Conservation (phyloP, 2,797 vertebrate genomes). For the Melanotaenia boesemani region DNA sequence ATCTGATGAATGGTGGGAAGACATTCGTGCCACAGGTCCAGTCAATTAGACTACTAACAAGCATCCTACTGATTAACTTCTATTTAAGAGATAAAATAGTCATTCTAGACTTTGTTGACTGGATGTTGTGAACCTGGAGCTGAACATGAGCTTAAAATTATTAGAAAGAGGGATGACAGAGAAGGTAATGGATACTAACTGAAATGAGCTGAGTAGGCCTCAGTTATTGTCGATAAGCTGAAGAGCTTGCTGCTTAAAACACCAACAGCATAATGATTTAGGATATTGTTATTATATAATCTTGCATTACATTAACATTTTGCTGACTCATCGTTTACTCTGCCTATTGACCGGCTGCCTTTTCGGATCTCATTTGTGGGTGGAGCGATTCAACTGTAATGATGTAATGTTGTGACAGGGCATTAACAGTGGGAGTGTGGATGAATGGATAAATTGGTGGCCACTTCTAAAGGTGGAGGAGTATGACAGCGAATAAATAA, state of each 20-base stretch:
- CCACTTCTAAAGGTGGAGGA: slow-evolving; percentile 5
- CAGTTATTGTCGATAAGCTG: not conserved
- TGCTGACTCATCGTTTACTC: slow-evolving; percentile 1
- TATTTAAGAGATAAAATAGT: slow-evolving; percentile 1
- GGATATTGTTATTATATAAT: not conserved
- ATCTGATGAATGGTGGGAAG: not conserved
- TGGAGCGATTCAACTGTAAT: slow-evolving; percentile 2
- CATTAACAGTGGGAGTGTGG: slow-evolving; percentile 10
- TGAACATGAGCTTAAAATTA: slow-evolving; percentile 20
- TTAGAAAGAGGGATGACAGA: not conserved
- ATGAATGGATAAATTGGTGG: slow-evolving; percentile 16
- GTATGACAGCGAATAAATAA: slow-evolving; percentile 19
- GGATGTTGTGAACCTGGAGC: not conserved
- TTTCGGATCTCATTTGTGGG: not conserved
- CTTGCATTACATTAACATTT: not conserved
- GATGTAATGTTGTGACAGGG: not conserved
- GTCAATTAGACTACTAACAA: slow-evolving; percentile 19
- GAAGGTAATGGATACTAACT: not conserved
- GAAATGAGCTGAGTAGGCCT: not conserved
- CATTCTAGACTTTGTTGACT: not conserved
- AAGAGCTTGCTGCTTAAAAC: not conserved
- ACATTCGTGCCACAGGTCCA: slow-evolving; percentile 8
- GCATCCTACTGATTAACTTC: slow-evolving; percentile 9
- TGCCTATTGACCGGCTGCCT: not conserved
- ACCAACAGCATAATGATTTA: not conserved